phyloP scores from a whole-genome alignment of 2,113 vertebrate species.

The Corapipo altera region DNA sequence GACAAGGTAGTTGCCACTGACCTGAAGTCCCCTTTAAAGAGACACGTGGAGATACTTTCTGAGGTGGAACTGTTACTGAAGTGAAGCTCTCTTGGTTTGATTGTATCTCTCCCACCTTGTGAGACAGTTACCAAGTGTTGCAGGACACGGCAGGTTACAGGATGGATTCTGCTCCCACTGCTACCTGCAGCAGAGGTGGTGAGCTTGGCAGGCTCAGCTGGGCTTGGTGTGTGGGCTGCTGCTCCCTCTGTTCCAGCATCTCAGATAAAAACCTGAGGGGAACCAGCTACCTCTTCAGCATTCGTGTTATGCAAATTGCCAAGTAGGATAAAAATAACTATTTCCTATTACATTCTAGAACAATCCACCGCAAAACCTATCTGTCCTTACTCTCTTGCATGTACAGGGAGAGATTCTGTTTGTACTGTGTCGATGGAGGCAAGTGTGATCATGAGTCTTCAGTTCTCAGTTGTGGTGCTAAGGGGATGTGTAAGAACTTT shows the following conservation, averaged over 20 bases:
- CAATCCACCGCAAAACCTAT: background rate
- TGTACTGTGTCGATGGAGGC: background rate
- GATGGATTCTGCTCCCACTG: background rate
- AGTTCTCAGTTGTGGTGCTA: background rate
- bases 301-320: background rate
- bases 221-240: constrained; percentile 32
- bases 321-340: background rate
- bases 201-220: background rate
- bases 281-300: background rate
- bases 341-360: background rate
- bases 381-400: background rate
- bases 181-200: background rate
- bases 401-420: background rate
- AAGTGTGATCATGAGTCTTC: background rate
- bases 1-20: background rate
- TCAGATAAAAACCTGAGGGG: background rate
- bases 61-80: background rate
- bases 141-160: background rate
- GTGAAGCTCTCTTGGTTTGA: background rate
- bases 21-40: background rate
- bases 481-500: background rate
- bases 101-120: background rate
- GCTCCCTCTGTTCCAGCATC: background rate
- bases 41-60: background rate
- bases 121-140: background rate